A percentile compares a stretch with the other conserved stretches of the same genome.
These are phyloP conservation scores for Hybos culiciformis DNA, from an alignment of 2,888 invertebrate species.

Conservation along the genomic window DNA sequence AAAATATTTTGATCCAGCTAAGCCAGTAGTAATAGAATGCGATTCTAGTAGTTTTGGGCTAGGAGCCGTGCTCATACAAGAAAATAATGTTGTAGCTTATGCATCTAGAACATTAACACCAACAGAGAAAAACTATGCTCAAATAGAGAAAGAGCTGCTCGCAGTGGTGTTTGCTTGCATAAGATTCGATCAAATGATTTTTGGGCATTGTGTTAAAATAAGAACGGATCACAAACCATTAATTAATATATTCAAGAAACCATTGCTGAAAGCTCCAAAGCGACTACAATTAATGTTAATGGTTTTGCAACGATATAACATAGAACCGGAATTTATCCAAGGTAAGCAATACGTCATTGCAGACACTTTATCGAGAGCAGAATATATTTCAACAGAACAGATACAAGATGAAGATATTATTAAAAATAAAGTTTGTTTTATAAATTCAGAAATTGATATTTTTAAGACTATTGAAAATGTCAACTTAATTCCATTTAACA, in stretches of 20 bases:
- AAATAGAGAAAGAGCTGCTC: too few species aligned
- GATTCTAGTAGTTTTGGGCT: neutral
- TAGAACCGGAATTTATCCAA: neutral
- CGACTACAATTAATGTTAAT: conserved; percentile 1
- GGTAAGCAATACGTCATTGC: neutral
- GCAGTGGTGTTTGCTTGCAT: neutral
- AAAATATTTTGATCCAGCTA: neutral
- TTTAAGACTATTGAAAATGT: too few species aligned
- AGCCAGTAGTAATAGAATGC: neutral
- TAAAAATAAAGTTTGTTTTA: neutral
- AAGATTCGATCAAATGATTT: neutral
- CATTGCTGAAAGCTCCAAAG: neutral
- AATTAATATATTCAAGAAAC: neutral
- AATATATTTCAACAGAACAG: neutral
- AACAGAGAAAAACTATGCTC: neutral
- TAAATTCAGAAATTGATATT: too few species aligned
- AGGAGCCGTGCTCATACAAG: neutral
- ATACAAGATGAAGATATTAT: neutral
- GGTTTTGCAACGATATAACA: conserved; percentile 2
- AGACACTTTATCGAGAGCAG: neutral
- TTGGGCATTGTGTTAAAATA: neutral
- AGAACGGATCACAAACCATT: neutral
- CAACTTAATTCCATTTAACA: too few species aligned
- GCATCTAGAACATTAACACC: neutral
- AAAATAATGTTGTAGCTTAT: neutral